Evolutionary conservation across 2,797 vertebrate species (phyloP), one percentile per base, ranked within the genome.

Genomic region (Craterocephalus amniculus): DNA sequence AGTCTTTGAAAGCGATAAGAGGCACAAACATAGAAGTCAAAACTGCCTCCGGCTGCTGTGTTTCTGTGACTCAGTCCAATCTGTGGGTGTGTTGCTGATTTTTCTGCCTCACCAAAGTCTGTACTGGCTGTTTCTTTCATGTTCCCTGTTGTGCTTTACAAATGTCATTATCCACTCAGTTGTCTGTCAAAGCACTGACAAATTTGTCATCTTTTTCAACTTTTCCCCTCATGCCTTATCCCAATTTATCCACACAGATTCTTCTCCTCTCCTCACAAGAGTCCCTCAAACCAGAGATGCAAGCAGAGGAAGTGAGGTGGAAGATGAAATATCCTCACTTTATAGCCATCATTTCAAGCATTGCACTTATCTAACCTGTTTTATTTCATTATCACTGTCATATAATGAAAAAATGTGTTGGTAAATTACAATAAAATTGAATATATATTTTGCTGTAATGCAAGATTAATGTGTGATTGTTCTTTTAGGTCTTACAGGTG

Each of bases 31-130:
- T 57, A 73, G 52, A 64, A 78, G 69, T 64, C 29, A 32, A 55
- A 77, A 70, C 52, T 70, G 70, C 70, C 78, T 27, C 63, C 56
- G 38, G 52, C 52, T 57, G 12, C 40, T 43, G 40, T 18, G 36
- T 38, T 38, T 14, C 56, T 55, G 72, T 84, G 83, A 81, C 63
- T 87, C 80, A 78, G 71, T 73, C 59, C 55, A 55, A 69, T 58
- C 63, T 83, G 83, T 85, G 83, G 65, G 68, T 66, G 83, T 83
- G 63, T 34, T 75, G 61, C 31, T 59, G 79, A 67, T 43, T 79
- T 51, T 74, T 79, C 48, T 10, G 48, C 22, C 48, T 51, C 6
- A 12, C 24, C 70, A 31, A 59, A 36, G 16, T 74, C 35, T 36
- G 35, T 36, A 12, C 52, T 63, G 65, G 4, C 18, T 49, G n/a